A percentile compares a stretch with the other conserved stretches of the same genome.
Conservation (phyloP, 2,113 vertebrate species). For the Chelonoidis abingdonii region DNA sequence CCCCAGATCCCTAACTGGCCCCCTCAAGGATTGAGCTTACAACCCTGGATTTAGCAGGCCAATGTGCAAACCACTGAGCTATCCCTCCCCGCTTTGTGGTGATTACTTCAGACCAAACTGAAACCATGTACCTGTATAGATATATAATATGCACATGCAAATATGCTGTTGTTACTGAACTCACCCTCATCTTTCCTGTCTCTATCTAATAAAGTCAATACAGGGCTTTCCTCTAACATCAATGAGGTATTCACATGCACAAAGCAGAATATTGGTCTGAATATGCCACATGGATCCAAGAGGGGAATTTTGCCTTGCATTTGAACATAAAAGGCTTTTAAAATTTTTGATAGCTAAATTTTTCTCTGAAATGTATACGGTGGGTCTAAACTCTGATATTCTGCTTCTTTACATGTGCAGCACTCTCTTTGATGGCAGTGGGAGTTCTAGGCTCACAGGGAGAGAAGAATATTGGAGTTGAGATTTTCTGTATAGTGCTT, state of each 20-base stretch:
- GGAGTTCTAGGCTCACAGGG: slow-evolving; percentile 65
- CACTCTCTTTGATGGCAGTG: slow-evolving; percentile 70
- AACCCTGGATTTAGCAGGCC: too few species aligned
- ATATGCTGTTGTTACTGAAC: neutral
- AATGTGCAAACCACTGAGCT: too few species aligned
- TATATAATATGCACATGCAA: slow-evolving; percentile 1
- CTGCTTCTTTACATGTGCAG: slow-evolving; percentile 29
- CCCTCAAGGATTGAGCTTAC: too few species aligned
- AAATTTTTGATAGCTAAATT: slow-evolving; percentile 34
- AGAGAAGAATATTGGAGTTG: slow-evolving; percentile 63
- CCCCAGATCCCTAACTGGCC: too few species aligned
- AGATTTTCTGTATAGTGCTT: slow-evolving; percentile 52
- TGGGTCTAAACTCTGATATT: slow-evolving; percentile 59
- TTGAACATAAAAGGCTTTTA: neutral
- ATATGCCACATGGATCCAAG: fast-evolving
- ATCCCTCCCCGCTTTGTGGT: neutral
- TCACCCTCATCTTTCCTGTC: neutral
- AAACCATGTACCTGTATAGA: neutral
- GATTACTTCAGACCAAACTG: slow-evolving; percentile 13
- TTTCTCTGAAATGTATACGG: slow-evolving; percentile 22
- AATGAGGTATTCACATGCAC: neutral
- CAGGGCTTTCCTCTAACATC: neutral
- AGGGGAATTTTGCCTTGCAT: neutral
- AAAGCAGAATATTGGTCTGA: neutral
- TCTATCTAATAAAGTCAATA: neutral